These are phyloP conservation scores for Propithecus perrieri DNA, from an alignment of 2,797 vertebrate genomes.

Conservation along the genomic window DNA sequence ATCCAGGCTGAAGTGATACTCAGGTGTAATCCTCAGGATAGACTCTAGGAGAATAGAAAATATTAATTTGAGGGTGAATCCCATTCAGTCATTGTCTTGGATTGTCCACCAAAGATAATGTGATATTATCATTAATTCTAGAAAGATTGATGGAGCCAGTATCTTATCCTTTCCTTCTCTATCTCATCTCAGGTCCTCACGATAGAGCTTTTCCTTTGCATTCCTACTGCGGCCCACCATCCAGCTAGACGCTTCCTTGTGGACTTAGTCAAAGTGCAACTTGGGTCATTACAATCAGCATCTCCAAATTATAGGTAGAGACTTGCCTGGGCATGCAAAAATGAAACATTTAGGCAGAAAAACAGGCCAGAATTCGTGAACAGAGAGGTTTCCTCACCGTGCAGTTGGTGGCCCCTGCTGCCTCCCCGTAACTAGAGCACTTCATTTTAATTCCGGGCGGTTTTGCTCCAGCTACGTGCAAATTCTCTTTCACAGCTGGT, in stretches of 20 bases:
- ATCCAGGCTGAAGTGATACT: not conserved
- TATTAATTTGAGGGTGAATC: constrained; percentile 50
- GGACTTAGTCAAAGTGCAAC: not conserved
- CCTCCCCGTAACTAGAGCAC: not conserved
- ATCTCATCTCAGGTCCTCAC: constrained; percentile 29
- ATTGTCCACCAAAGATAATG: constrained; percentile 44
- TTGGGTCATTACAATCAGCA: not conserved
- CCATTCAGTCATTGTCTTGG: not conserved
- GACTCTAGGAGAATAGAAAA: constrained; percentile 10
- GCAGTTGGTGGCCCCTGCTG: not conserved
- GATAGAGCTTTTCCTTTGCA: not conserved
- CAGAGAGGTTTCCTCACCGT: not conserved
- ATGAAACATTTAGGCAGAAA: constrained; percentile 9
- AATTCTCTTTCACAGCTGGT: not conserved
- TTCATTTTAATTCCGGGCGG: constrained; percentile 49
- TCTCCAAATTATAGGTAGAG: not conserved
- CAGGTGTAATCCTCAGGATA: not conserved
- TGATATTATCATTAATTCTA: constrained; percentile 36
- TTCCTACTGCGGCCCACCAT: not conserved
- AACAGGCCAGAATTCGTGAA: not conserved
- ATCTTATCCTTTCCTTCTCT: constrained; percentile 5
- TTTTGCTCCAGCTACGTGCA: constrained; percentile 25
- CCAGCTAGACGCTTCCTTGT: not conserved
- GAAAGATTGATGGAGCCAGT: constrained; percentile 1
- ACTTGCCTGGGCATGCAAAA: not conserved